Percentiles rank a stretch among this genome's conserved stretches.
Evolutionary conservation across 2,888 invertebrate species (phyloP).

Genomic region (Melanotus villosus): DNA sequence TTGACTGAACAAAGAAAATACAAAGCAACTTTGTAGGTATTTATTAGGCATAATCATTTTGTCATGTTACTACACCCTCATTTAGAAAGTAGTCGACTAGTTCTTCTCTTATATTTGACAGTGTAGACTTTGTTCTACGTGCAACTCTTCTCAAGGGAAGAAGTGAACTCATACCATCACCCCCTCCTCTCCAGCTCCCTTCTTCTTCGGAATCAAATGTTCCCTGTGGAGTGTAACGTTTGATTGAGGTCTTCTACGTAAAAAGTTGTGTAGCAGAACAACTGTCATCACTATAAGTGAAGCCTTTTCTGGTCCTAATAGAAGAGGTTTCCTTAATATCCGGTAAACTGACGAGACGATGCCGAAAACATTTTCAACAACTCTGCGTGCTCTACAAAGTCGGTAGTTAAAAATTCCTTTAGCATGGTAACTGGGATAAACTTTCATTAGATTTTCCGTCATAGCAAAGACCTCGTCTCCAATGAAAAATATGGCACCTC

Average conservation of each 20-base stretch:
- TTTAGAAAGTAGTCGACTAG: conserved; percentile 3
- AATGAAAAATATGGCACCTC: conserved; percentile 11
- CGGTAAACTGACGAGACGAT: conserved; percentile 19
- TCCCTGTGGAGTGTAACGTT: conserved; percentile 26
- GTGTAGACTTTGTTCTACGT: not conserved
- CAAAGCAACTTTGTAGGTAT: not conserved
- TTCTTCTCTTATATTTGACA: not conserved
- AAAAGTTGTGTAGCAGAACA: conserved; percentile 12
- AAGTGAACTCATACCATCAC: not conserved
- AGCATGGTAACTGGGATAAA: conserved; percentile 26
- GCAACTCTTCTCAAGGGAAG: not conserved
- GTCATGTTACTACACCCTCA: not conserved
- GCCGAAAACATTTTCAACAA: conserved; percentile 42
- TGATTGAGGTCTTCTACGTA: not conserved
- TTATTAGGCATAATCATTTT: not conserved
- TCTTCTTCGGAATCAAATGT: conserved; percentile 28
- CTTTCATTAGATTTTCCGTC: conserved; percentile 34
- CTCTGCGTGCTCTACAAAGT: conserved; percentile 34
- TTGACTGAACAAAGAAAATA: too few relatives aligned
- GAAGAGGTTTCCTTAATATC: conserved; percentile 24
- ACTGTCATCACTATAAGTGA: conserved; percentile 1
- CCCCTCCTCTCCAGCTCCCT: conserved; percentile 11
- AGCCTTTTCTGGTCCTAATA: conserved; percentile 29
- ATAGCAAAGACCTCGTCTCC: conserved; percentile 34
- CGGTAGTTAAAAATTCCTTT: conserved; percentile 38